Evolutionary conservation across 2,888 invertebrate species (phyloP), one percentile per base, ranked within the genome.

Genomic region (Drosophila maculinotata): DNA sequence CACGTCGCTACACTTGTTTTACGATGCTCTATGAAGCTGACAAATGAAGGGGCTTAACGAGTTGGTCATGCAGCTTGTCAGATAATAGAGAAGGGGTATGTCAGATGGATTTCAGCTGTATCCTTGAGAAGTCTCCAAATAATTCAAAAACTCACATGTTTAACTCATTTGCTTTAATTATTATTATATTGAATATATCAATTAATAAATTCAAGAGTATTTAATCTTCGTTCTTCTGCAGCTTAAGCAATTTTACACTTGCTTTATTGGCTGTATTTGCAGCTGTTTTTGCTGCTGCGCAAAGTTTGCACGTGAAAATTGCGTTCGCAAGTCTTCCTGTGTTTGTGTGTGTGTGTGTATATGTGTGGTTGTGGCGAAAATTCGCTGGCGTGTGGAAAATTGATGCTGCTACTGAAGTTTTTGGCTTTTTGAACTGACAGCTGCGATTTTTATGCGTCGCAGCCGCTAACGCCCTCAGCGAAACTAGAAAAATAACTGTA

Each of bases 361-460:
- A 65, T 66, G 39, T 56, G 59, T 23, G 25, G 33, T 39, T 57
- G 57, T 57, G 64, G 63, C 62, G 38, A 67, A 79, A 78, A 75
- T 68, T 45, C 63, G 66, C 65, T 78, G 79, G 86, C 54, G 68
- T 78, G 76, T 66, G 79, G 70, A 74, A 83, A 83, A 83, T 83
- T 83, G 83, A 86, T 83, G 83, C 81, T 86, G 84, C 58, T 74
- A 62, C 52, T 80, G 71, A 87, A 82, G 87, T 87, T 85, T 87
- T 85, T 83, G 87, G 76, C 85, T 85, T 85, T 87, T 80, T 81
- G 76, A 83, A 82, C 85, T 79, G 87, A 85, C 84, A 87, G 80
- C 83, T 75, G 72, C 78, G 80, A 82, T 87, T 87, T 85, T 73
- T 76, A 84, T 87, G 73, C 73, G 73, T 69, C 77, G 47, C 67